A percentile compares a stretch with the other conserved stretches of the same genome.
phyloP scores from a whole-genome alignment of 2,113 vertebrate species.

The Oceanodroma tethys region DNA sequence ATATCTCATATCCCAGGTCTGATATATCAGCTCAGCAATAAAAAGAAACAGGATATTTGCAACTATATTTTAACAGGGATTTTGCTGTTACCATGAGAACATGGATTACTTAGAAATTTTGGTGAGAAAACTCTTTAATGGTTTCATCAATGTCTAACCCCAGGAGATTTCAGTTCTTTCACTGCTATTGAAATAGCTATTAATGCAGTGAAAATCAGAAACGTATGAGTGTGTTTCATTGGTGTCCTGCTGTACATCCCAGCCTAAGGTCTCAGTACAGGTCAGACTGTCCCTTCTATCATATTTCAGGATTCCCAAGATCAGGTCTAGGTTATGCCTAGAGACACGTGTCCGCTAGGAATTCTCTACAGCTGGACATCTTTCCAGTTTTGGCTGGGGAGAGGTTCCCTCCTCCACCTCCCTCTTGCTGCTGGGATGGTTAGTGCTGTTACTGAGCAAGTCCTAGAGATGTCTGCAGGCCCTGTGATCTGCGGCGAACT shows the following conservation, averaged over 20 bases:
- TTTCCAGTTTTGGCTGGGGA: not conserved
- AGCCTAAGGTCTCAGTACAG: not conserved
- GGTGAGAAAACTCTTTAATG: conserved; percentile 59
- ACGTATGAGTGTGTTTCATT: not conserved
- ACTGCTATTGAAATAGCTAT: not conserved
- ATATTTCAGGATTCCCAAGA: not conserved
- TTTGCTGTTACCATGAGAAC: conserved; percentile 66
- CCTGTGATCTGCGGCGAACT: not conserved
- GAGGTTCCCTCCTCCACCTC: not conserved
- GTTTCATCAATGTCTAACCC: conserved; percentile 38
- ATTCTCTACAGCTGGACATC: not conserved
- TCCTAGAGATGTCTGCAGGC: not conserved
- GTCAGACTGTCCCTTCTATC: not conserved
- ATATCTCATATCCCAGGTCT: conserved; percentile 50
- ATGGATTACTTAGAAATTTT: conserved; percentile 55
- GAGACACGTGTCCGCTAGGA: not conserved
- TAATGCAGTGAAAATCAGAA: conserved; percentile 26
- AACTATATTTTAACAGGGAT: conserved; percentile 58
- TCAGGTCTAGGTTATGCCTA: not conserved
- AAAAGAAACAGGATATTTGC: conserved; percentile 70
- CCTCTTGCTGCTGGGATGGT: not conserved
- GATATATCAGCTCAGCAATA: conserved; percentile 59
- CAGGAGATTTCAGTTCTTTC: not conserved
- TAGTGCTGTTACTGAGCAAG: not conserved
- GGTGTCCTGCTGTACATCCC: not conserved